Evolutionary conservation across 2,888 invertebrate genomes (phyloP), one percentile per base, ranked within the genome.

Genomic region (Phengaris arion): DNA sequence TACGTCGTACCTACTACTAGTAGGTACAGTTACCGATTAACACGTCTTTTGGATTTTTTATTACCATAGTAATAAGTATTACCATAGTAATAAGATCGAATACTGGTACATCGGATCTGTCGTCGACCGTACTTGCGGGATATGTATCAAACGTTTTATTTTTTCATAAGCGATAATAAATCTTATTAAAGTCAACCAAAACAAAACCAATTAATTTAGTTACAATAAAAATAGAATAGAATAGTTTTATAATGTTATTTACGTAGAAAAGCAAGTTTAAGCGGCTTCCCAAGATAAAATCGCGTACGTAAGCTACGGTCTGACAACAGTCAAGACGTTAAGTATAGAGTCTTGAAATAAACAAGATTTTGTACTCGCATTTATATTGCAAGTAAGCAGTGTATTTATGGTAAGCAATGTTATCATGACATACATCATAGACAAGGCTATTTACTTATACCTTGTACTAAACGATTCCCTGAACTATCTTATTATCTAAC

Each of bases 291-390:
- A 46, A 75, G 75, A 75, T 70, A 69, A 57, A 22, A 69, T 75
- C 70, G 70, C 55, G 12, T 51, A 48, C 22, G 22, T 22, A 22
- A 22, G 22, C 22, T 22, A 22, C 69, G 74, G 52, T 12, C 52
- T 68, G 64, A 74, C 51, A 52, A 35, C 1, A 22, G 69, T 46
- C 75, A 15, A 52, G 51, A 48, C 69, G n/a, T 15, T 54, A 51
- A 75, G 69, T 57, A 22, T 22, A 75, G 75, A 69, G 75, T 55
- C 75, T 75, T 75, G 69, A 69, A 75, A 57, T 75, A 75, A 70
- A 70, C 70, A 57, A 70, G 70, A 69, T 70, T 57, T 46, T 75
- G 46, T 9, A 54, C 54, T 10, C 51, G 57, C 51, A 69, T 51
- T 75, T 75, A 75, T 51, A 52, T 13, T 74, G 57, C 35, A 70